phyloP scores from a whole-genome alignment of 2,888 invertebrate species.

The Diarsia brunnea region DNA sequence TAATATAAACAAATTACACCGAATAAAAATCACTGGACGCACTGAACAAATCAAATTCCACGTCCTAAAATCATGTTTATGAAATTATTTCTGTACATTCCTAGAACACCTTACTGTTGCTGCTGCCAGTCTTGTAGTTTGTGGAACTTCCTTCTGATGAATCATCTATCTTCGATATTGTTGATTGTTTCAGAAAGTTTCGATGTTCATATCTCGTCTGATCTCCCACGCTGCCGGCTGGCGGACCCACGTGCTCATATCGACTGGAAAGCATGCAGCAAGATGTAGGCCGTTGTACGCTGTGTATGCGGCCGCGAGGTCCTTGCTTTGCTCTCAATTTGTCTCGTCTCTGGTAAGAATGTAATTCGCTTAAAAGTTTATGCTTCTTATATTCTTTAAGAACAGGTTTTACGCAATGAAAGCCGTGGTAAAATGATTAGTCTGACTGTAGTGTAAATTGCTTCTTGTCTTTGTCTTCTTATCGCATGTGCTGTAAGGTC shows the following conservation, averaged over 20 bases:
- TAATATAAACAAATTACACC: too few species aligned
- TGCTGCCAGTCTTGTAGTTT: background rate
- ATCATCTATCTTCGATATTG: background rate
- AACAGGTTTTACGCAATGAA: background rate
- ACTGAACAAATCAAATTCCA: background rate
- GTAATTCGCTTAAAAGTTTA: background rate
- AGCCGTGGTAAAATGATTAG: background rate
- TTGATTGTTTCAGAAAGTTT: constrained; percentile 88
- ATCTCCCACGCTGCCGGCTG: constrained; percentile 92
- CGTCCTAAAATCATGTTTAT: background rate
- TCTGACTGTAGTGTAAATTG: background rate
- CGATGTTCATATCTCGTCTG: constrained; percentile 90
- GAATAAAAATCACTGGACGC: too few species aligned
- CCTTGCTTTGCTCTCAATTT: constrained; percentile 92
- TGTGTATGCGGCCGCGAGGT: constrained; percentile 92
- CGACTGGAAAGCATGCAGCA: constrained; percentile 92
- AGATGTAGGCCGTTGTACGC: constrained; percentile 94
- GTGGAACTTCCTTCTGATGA: background rate
- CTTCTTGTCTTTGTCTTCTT: too few species aligned
- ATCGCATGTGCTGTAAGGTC: too few species aligned
- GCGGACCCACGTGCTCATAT: constrained; percentile 92
- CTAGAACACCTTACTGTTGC: background rate
- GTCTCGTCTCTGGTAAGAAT: constrained; percentile 92
- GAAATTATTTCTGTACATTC: background rate
- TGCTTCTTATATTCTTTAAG: background rate